Evolutionary conservation across 2,797 vertebrate species (phyloP), one percentile per base, ranked within the genome.

Genomic region (Ctenochaetus hawaiiensis): DNA sequence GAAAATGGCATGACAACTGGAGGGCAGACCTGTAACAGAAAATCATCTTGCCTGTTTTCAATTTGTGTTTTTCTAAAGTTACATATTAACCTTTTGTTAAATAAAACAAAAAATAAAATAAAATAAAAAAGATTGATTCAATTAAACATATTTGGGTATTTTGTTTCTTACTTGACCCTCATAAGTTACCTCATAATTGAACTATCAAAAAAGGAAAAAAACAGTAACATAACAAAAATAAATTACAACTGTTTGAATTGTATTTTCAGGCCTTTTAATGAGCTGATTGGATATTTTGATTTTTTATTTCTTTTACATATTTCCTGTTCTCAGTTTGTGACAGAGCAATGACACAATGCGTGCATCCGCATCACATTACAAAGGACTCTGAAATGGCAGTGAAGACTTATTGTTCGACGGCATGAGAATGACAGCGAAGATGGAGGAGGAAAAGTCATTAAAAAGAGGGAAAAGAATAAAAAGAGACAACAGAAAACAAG

Each of bases 401-500:
- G 37, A 76, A 78, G 84, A 81, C 75, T 75, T 90, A 91, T 88
- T 83, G 75, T 60, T 44, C 47, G 69, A 81, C 26, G 67, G 70
- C 60, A 52, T 47, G 53, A 67, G 75, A 75, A 81, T 67, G 79
- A 78, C 82, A 74, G 79, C 30, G 57, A 80, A 86, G 85, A 89
- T 52, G 73, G 82, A 87, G 81, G 72, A 74, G 77, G 41, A 78
- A 91, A 91, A 88, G 83, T 78, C 61, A 45, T 75, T 60, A 63
- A 84, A 78, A 84, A 75, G 59, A 81, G 39, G 72, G 58, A 70
- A 81, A 89, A 73, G 77, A 75, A 88, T 62, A 81, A 86, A 87
- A 86, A 80, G 62, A 74, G 74, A 82, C 80, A 67, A 71, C 48
- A 59, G 75, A 83, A 87, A 89, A 87, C 79, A 82, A 80, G 79